These are phyloP conservation scores for Oryzias javanicus DNA, from an alignment of 2,113 vertebrate species.

Conservation along the genomic window DNA sequence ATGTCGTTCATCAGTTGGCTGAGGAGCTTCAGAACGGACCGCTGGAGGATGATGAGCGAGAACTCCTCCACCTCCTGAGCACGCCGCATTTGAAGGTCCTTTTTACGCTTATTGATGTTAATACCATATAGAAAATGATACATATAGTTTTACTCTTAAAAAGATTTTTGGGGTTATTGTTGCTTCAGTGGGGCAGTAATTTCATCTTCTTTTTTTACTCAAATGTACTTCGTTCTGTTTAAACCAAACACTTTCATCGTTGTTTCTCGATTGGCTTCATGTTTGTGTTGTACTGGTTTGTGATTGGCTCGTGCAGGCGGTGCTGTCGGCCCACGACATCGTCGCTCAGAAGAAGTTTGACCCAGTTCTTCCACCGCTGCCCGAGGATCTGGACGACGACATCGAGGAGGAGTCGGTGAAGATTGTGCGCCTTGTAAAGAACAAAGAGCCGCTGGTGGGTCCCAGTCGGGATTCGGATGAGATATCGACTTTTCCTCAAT, in stretches of 20 bases:
- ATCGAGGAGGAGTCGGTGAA: conserved; percentile 95
- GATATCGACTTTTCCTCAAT: background rate
- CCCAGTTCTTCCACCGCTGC: conserved; percentile 88
- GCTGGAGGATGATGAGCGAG: conserved; percentile 83
- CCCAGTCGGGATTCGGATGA: background rate
- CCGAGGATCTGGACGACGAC: conserved; percentile 85
- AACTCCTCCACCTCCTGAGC: conserved; percentile 86
- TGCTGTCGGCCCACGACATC: conserved; percentile 90
- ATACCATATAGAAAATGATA: too few species aligned
- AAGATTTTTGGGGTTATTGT: too few species aligned
- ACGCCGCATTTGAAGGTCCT: conserved; percentile 89
- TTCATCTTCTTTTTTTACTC: too few species aligned
- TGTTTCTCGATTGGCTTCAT: background rate
- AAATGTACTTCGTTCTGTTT: background rate
- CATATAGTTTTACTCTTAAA: too few species aligned
- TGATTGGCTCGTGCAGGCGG: conserved; percentile 74
- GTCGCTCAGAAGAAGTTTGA: conserved; percentile 96
- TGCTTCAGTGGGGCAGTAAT: too few species aligned
- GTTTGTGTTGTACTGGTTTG: conserved; percentile 1
- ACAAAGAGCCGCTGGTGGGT: conserved; percentile 91
- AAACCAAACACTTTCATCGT: background rate
- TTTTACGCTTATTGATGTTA: too few species aligned
- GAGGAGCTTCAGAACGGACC: conserved; percentile 88
- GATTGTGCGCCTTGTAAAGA: conserved; percentile 94
- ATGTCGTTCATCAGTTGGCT: conserved; percentile 77